Evolutionary conservation across 2,888 invertebrate genomes (phyloP).

Genomic region (Calameuta filiformis): DNA sequence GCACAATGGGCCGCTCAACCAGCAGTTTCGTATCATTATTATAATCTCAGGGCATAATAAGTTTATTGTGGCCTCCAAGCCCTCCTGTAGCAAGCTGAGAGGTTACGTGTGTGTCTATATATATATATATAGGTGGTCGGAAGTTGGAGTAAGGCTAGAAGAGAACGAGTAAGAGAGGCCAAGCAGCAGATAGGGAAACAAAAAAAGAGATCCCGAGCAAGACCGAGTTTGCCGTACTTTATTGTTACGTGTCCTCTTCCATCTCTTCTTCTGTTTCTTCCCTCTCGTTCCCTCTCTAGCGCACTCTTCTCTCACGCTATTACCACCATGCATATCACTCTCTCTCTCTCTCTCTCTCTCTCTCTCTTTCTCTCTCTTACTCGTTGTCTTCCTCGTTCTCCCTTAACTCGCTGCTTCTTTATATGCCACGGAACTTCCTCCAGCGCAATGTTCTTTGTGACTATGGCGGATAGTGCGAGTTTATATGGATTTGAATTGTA

Average conservation of each 20-base stretch:
- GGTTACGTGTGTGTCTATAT: neutral
- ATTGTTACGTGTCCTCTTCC: neutral
- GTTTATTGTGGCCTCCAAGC: slow-evolving; percentile 5
- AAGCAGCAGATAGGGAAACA: neutral
- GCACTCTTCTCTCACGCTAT: neutral
- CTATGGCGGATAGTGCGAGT: slow-evolving; percentile 5
- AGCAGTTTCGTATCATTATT: slow-evolving; percentile 12
- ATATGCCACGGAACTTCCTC: neutral
- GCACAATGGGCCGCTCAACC: neutral
- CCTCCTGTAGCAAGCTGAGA: neutral
- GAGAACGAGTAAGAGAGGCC: neutral
- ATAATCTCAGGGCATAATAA: slow-evolving; percentile 9
- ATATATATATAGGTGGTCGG: neutral
- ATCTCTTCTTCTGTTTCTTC: neutral
- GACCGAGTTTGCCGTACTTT: slow-evolving; percentile 7
- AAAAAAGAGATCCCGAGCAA: neutral
- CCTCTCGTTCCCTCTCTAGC: neutral
- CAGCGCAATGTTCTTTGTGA: neutral
- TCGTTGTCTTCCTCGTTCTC: neutral
- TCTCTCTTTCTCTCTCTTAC: slow-evolving; percentile 1
- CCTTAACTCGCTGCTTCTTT: slow-evolving; percentile 1
- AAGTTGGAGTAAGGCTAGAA: neutral
- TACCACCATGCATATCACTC: neutral
- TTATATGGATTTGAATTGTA: slow-evolving; percentile 16
- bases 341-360: neutral